These are phyloP conservation scores for Ispidina picta DNA, from an alignment of 2,797 vertebrate species.

Conservation along the genomic window DNA sequence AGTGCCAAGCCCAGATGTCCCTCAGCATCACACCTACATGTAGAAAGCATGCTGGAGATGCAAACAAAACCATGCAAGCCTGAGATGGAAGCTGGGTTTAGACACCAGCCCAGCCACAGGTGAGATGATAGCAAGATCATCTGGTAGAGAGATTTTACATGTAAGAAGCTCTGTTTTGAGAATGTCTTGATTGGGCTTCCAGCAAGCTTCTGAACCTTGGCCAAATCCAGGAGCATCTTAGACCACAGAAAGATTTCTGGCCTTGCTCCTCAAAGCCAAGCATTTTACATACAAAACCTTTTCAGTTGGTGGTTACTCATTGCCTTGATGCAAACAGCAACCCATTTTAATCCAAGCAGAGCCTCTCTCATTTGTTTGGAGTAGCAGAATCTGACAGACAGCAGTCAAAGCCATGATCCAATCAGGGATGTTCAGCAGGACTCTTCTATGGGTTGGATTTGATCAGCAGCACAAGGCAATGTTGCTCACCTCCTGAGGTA, in stretches of 20 bases:
- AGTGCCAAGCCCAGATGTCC: too few relatives aligned
- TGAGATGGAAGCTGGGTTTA: not conserved
- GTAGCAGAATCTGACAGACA: not conserved
- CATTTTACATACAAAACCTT: not conserved
- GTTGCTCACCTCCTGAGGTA: not conserved
- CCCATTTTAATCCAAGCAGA: not conserved
- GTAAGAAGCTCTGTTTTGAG: constrained; percentile 10
- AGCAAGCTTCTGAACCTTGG: not conserved
- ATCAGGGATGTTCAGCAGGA: not conserved
- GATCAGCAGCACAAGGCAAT: not conserved
- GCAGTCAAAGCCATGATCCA: not conserved
- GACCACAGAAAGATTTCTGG: not conserved
- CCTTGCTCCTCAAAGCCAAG: not conserved
- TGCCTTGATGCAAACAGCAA: not conserved
- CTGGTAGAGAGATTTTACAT: not conserved
- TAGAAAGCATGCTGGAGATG: not conserved
- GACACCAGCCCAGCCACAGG: constrained; percentile 1
- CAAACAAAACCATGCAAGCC: not conserved
- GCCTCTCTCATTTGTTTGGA: not conserved
- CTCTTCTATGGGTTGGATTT: not conserved
- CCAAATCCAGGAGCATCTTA: not conserved
- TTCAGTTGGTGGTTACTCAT: not conserved
- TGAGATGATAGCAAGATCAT: not conserved
- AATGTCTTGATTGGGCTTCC: not conserved
- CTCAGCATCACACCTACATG: too few relatives aligned